A percentile compares a stretch with the other conserved stretches of the same genome.
Evolutionary conservation across 1,140 invertebrate genomes (phyloP).

Genomic region (Drosophila nebulosa): DNA sequence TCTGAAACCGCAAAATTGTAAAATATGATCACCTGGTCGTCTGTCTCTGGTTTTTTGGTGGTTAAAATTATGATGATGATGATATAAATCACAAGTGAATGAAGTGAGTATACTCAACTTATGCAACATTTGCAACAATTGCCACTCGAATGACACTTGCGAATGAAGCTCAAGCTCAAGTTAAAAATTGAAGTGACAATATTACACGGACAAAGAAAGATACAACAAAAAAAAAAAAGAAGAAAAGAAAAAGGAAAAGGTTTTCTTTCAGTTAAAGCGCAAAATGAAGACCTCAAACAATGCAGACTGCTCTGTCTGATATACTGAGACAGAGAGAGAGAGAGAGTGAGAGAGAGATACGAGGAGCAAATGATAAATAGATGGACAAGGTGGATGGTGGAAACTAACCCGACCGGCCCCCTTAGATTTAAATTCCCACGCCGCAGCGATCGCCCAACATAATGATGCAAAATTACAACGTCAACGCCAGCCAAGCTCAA

Average conservation of each 20-base stretch:
- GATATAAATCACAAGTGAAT: not conserved
- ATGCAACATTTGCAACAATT: conserved; percentile 1
- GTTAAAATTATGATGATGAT: not conserved
- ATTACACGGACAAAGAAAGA: not conserved
- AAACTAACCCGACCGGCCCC: not conserved
- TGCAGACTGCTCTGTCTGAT: too few relatives aligned
- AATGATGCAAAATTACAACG: conserved; percentile 68
- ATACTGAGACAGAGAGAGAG: not conserved
- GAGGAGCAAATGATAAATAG: not conserved
- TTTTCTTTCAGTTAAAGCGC: not conserved
- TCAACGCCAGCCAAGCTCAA: conserved; percentile 39
- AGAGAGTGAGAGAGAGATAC: not conserved
- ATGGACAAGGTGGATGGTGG: too few relatives aligned
- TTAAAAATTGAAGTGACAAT: conserved; percentile 34
- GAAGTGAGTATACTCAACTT: not conserved
- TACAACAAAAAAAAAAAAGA: too few relatives aligned
- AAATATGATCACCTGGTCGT: not conserved
- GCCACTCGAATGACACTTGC: not conserved
- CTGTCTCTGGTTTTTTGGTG: not conserved
- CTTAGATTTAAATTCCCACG: conserved; percentile 35
- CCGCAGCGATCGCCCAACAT: conserved; percentile 19
- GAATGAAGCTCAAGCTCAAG: not conserved
- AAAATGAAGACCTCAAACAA: conserved; percentile 46
- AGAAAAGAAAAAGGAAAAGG: too few relatives aligned
- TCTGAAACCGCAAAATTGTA: not conserved